phyloP scores from a whole-genome alignment of 2,797 vertebrate species.

The Premnoplex brunnescens region DNA sequence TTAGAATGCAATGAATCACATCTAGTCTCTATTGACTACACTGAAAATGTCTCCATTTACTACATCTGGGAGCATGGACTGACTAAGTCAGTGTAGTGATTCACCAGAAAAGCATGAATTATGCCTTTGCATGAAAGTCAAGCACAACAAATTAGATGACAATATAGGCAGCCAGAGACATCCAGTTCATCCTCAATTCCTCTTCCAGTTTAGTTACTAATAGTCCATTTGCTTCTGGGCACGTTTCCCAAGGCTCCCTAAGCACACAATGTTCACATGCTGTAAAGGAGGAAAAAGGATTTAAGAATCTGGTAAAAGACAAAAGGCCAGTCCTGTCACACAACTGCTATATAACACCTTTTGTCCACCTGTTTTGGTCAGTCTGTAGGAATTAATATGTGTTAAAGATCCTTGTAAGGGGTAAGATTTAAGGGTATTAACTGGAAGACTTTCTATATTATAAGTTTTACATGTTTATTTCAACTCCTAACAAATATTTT shows the following conservation, averaged over 20 bases:
- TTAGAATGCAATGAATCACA: neutral
- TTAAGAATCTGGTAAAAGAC: neutral
- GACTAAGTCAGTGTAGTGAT: neutral
- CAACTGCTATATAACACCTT: neutral
- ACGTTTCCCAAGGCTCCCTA: neutral
- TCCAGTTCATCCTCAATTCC: neutral
- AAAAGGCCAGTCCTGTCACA: neutral
- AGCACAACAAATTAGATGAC: fast-evolving
- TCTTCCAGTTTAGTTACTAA: neutral
- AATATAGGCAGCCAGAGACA: neutral
- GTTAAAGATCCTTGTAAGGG: neutral
- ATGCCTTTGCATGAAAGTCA: neutral
- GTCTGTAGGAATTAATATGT: neutral
- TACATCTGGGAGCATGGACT: neutral
- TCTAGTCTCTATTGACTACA: neutral
- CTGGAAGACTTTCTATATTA: neutral
- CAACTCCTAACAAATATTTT: neutral
- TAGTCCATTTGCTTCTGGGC: neutral
- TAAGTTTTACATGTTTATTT: neutral
- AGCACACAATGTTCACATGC: neutral
- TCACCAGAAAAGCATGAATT: neutral
- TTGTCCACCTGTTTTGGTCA: neutral
- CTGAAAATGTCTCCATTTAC: neutral
- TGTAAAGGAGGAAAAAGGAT: neutral
- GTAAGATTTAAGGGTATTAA: neutral